Percentiles rank a stretch among this genome's conserved stretches.
Evolutionary conservation across 2,797 vertebrate species (phyloP).

Genomic region (Zalophus californianus): DNA sequence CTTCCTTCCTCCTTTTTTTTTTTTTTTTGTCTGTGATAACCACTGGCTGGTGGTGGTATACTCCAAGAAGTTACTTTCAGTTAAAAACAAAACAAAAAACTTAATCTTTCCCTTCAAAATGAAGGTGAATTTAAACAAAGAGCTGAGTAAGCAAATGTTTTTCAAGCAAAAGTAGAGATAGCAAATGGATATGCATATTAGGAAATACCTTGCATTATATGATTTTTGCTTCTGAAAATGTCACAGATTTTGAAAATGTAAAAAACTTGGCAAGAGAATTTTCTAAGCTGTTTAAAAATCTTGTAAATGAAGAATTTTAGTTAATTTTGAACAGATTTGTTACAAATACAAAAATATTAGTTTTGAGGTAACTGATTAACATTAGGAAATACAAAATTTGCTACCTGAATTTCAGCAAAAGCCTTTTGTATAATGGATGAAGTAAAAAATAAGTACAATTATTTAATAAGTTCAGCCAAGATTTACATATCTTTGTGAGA

Average conservation of each 20-base stretch:
- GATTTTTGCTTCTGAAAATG: background rate
- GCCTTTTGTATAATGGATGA: background rate
- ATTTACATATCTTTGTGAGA: background rate
- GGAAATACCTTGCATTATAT: background rate
- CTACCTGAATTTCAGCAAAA: background rate
- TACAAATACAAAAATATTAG: background rate
- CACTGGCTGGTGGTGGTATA: background rate
- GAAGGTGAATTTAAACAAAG: background rate
- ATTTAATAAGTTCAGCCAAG: background rate
- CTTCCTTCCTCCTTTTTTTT: background rate
- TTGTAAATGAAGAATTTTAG: background rate
- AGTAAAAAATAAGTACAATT: background rate
- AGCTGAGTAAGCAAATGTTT: background rate
- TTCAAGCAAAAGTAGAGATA: background rate
- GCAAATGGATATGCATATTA: background rate
- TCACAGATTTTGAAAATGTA: background rate
- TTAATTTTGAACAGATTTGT: background rate
- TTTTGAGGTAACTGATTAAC: background rate
- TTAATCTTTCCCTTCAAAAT: background rate
- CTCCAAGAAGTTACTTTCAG: background rate
- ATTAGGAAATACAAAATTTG: background rate
- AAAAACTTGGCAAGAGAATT: background rate
- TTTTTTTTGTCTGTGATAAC: background rate
- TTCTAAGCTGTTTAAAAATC: background rate
- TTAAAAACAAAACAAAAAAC: background rate